Base-by-base conservation (phyloP, 2,888 invertebrate species). In the Caenorhabditis drosophilae region DNA sequence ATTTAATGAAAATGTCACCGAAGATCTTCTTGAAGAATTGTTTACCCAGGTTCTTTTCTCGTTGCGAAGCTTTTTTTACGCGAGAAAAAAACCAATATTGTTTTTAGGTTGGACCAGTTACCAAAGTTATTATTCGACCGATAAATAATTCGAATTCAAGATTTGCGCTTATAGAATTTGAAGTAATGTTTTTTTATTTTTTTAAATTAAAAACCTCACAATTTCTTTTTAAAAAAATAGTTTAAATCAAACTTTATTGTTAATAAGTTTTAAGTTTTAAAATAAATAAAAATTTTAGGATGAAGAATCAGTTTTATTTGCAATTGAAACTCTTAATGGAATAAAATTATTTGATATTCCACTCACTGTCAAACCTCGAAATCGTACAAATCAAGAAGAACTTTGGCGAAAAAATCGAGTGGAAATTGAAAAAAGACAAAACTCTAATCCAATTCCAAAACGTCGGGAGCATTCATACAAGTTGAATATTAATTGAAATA, bases 111-210 rank as follows among this genome's bases (percentile, higher is more conserved):
- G 77, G 78, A 12, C 75, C 77, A 0, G 49, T 78, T 3, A 53
- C 62, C 12, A 55, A 45, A 12, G 69, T 76, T 4, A 52, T 54
- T 11, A 18, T 74, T 12, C 50, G 55, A 53, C 58, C 53, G 26
- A 15, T 67, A 11, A 53, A 49, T 31, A 61, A 62, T 20, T 36
- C 45, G 1, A 57, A 44, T 22, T 48, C 47, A 16, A 46, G 49
- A 16, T 79, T 58, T 38, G 79, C 77, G 2, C 61, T 79, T 22
- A 51, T 77, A 11, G 75, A 75, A 51, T 79, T 79, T 55, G 55
- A 62, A 52, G 63, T 64, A 20, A n/a, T 22, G 6, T 34, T 15
- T 11, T 31, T 18, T 9, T 16, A 4, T 27, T 46, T 27, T 38
- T 6, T 16, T 38, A n/a, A 15, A 38, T 9, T 15, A 12, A 34